A percentile compares a stretch with the other conserved stretches of the same genome.
Conservation (phyloP, 2,113 vertebrate genomes). For the Microcebus jonahi region DNA sequence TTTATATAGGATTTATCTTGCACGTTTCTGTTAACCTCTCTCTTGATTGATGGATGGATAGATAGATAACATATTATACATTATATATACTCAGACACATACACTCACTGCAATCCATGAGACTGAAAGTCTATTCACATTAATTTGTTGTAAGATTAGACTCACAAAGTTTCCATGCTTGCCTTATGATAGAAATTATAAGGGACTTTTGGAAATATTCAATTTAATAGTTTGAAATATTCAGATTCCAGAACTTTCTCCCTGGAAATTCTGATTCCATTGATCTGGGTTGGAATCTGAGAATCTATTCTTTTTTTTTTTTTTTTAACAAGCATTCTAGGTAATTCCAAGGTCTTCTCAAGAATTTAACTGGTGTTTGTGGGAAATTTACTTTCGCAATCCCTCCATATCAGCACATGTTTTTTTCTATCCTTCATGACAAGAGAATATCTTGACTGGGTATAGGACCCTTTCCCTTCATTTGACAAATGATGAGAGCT, state of each 20-base stretch:
- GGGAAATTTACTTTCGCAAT: neutral
- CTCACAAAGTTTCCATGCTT: neutral
- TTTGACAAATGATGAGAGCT: neutral
- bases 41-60: neutral
- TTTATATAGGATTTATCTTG: neutral
- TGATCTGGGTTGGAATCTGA: neutral
- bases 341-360: neutral
- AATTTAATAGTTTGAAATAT: neutral
- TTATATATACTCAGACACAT: neutral
- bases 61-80: neutral
- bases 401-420: neutral
- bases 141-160: neutral
- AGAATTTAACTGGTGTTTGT: neutral
- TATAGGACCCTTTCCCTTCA: neutral
- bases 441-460: neutral
- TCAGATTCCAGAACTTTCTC: neutral
- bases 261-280: neutral
- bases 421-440: neutral
- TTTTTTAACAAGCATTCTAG: neutral
- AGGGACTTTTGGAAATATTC: neutral
- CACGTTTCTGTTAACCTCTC: conserved; percentile 12
- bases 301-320: neutral
- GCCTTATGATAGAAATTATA: neutral
- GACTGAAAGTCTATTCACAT: conserved; percentile 9
- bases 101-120: neutral